Evolutionary conservation across 92 coral and sea anemone species (phyloP).

Genomic region (Zoanthus solanderi): DNA sequence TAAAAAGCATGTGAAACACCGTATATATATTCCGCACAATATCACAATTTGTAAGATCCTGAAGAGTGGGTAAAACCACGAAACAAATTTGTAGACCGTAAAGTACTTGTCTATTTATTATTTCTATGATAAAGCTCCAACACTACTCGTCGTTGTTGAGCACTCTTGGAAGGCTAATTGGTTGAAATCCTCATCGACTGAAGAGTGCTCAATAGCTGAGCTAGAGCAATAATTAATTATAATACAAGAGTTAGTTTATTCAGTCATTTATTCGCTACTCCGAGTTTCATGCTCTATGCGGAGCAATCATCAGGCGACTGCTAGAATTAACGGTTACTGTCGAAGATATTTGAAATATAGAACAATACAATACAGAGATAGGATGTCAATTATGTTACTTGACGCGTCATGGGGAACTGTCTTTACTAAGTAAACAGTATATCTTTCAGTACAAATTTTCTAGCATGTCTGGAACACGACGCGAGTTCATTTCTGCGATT

Average conservation of each 20-base stretch:
- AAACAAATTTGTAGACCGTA: conserved; percentile 13
- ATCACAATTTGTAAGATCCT: neutral
- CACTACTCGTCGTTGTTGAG: no score
- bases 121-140: neutral
- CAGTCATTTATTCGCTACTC: conserved; percentile 13
- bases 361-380: neutral
- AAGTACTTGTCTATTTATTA: conserved; percentile 1
- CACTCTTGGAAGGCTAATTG: no score
- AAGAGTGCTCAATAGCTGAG: no score
- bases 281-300: neutral
- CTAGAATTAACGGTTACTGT: neutral
- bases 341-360: neutral
- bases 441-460: no score
- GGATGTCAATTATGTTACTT: no score
- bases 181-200: no score
- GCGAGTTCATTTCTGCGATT: no score
- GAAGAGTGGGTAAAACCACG: conserved; percentile 29
- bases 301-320: conserved; percentile 15
- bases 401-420: no score
- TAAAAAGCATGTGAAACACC: conserved; percentile 8
- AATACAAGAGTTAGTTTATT: conserved; percentile 9
- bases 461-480: no score
- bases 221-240: neutral
- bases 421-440: no score
- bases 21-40: no score